Evolutionary conservation across 1,140 invertebrate genomes (phyloP).

Genomic region (Bilobella aurantiaca): DNA sequence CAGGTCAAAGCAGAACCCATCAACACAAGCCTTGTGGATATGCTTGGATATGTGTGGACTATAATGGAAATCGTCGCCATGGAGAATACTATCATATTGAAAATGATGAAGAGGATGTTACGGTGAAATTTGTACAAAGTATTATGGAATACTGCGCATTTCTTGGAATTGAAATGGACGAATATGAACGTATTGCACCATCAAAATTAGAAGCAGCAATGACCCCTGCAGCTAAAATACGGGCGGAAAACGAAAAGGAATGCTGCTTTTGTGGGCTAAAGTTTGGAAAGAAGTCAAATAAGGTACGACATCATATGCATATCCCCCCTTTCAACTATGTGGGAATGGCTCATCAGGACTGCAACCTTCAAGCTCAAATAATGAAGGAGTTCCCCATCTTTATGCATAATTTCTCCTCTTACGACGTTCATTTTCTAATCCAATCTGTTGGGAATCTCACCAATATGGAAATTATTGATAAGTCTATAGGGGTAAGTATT

Average conservation of each 20-base stretch:
- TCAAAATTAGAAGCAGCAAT: background rate
- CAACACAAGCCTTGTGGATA: constrained; percentile 7
- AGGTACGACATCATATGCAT: constrained; percentile 9
- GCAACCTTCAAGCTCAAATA: background rate
- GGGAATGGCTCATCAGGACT: background rate
- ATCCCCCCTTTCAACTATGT: constrained; percentile 8
- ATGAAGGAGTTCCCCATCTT: background rate
- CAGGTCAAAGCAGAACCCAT: too few relatives aligned
- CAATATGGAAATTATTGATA: background rate
- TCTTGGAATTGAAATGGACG: background rate
- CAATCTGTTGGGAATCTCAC: background rate
- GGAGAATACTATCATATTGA: background rate
- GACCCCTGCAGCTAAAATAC: background rate
- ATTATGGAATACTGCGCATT: background rate
- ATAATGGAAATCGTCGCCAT: background rate
- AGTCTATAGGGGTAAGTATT: too few relatives aligned
- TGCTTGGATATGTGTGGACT: background rate
- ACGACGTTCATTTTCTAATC: constrained; percentile 12
- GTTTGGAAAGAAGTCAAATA: background rate
- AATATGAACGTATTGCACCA: background rate
- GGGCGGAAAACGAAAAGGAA: background rate
- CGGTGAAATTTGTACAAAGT: background rate
- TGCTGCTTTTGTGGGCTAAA: background rate
- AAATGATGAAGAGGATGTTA: background rate
- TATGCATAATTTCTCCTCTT: constrained; percentile 6